phyloP scores from a whole-genome alignment of 2,797 vertebrate genomes.

The Hyperoplus lanceolatus region DNA sequence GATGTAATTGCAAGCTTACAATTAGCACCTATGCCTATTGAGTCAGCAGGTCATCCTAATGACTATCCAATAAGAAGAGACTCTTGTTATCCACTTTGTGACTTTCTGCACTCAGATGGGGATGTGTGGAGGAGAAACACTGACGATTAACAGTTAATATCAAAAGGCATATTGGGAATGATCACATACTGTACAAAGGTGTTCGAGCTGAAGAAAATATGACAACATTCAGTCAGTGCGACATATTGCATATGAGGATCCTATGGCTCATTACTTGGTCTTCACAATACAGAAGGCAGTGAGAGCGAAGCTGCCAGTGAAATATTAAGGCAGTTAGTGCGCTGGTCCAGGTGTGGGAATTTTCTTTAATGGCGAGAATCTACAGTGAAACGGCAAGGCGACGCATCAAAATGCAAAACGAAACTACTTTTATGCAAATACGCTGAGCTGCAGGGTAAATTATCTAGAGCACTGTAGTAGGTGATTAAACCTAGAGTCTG shows the following conservation, averaged over 20 bases:
- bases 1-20: slow-evolving; percentile 9
- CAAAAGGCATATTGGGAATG: slow-evolving; percentile 32
- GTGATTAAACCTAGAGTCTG: slow-evolving; percentile 68
- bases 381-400: slow-evolving; percentile 51
- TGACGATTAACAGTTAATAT: slow-evolving; percentile 39
- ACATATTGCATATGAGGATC: slow-evolving; percentile 39
- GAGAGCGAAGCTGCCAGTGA: slow-evolving; percentile 32
- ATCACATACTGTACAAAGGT: slow-evolving; percentile 33
- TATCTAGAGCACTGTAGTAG: slow-evolving; percentile 59
- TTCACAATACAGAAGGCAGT: slow-evolving; percentile 34
- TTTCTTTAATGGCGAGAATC: slow-evolving; percentile 38
- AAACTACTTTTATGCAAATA: slow-evolving; percentile 77
- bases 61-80: slow-evolving; percentile 12
- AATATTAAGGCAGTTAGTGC: slow-evolving; percentile 49
- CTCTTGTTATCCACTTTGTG: neutral
- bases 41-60: slow-evolving; percentile 21
- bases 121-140: slow-evolving; percentile 11
- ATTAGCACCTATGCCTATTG: neutral
- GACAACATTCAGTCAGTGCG: slow-evolving; percentile 34
- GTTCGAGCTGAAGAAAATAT: slow-evolving; percentile 27
- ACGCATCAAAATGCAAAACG: slow-evolving; percentile 66
- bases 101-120: slow-evolving; percentile 33
- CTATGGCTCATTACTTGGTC: slow-evolving; percentile 57
- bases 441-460: slow-evolving; percentile 62
- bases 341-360: slow-evolving; percentile 51